Base-by-base conservation (phyloP, 2,888 invertebrate species). In the Steromphala cineraria region DNA sequence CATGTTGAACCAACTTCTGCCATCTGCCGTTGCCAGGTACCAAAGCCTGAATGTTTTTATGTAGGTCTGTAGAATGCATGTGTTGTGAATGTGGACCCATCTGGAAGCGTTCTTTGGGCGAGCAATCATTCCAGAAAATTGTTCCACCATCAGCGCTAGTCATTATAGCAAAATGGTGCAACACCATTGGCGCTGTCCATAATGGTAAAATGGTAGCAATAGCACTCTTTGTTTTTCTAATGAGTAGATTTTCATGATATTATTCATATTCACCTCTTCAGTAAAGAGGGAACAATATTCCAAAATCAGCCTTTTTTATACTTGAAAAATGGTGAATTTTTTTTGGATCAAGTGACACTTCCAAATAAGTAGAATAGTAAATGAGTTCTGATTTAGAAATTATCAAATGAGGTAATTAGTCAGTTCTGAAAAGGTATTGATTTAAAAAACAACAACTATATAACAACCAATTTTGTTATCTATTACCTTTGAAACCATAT, bases 1-100 rank as follows among this genome's bases (percentile, higher is more conserved):
- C 62, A 62, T 62, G 62, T 62, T 62, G 62, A 62, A 62, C 62
- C 62, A 62, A 62, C 62, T 62, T 28, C 28, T 15, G 62, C 62
- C 62, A 62, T 62, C 62, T 62, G 62, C n/a, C 15, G 62, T 24
- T 28, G 62, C 28, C 28, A 24, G 28, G 28, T 62, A 62, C 24
- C 15, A 28, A 4, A 21, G 62, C 13, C 24, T 24, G 15, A 13
- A 24, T 62, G 62, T 62, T 62, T 62, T 62, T 62, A 24, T 62
- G 62, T 28, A 62, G 24, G 62, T 13, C 28, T 24, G 24, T 62
- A 62, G 28, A 28, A 28, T 62, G 62, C 62, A 62, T 24, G 28
- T 62, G 62, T 17, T 10, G 5, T 62, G 62, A 62, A 28, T 62
- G 62, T 10, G 4, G 24, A 24, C 28, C 62, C 62, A 62, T 62